Conservation (phyloP, 2,888 invertebrate genomes). For the Tridacna crocea region DNA sequence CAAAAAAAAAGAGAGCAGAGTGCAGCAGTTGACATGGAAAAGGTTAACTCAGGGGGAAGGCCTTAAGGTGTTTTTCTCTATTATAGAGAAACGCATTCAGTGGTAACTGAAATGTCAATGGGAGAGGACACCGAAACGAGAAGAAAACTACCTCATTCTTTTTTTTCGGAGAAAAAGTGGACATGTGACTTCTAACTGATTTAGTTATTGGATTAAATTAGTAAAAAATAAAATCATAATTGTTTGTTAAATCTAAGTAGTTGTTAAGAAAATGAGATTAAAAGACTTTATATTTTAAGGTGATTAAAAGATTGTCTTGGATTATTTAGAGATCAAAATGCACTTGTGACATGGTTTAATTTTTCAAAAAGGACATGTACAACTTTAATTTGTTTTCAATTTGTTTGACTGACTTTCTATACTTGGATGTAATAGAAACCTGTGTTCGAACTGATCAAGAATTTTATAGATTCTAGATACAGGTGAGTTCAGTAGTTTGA, state of each 20-base stretch:
- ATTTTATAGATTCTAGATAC: background rate
- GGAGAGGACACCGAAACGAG: constrained; percentile 3
- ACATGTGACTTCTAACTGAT: constrained; percentile 22
- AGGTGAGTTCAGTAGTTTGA: background rate
- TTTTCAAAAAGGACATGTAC: background rate
- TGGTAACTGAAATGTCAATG: constrained; percentile 37
- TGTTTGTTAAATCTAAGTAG: constrained; percentile 1
- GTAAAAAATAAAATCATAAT: constrained; percentile 2
- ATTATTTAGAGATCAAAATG: constrained; percentile 16
- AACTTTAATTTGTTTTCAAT: background rate
- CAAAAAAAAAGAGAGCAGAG: too few relatives aligned
- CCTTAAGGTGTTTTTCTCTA: constrained; percentile 52
- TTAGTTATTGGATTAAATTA: constrained; percentile 17
- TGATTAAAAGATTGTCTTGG: constrained; percentile 19
- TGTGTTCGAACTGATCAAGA: background rate
- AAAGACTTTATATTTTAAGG: constrained; percentile 13
- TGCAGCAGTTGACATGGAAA: background rate
- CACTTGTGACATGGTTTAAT: background rate
- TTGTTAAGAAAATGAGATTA: constrained; percentile 30
- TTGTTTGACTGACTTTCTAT: background rate
- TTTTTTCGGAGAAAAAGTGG: background rate
- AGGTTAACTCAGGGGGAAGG: background rate
- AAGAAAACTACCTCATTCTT: too few relatives aligned
- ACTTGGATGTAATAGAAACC: background rate
- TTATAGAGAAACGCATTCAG: constrained; percentile 29